phyloP scores from a whole-genome alignment of 1,140 invertebrate genomes.

The Penaeus vannamei region DNA sequence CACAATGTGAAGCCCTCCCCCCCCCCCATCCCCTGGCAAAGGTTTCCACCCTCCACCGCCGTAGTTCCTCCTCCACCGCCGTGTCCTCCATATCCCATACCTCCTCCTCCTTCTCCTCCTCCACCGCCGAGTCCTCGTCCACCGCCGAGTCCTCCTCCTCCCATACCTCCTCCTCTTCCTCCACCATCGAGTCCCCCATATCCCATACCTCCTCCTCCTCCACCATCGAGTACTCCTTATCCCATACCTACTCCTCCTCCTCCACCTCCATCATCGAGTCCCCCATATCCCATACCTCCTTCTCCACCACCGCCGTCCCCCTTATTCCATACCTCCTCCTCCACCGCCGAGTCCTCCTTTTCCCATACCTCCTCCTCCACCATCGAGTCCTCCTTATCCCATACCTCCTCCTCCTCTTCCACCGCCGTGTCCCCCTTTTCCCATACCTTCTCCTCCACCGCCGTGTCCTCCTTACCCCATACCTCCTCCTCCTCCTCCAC shows the following conservation, averaged over 20 bases:
- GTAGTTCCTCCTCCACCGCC: not conserved
- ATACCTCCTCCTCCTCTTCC: no score
- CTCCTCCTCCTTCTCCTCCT: constrained; percentile 9
- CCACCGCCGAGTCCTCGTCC: no score
- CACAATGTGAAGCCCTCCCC: not conserved
- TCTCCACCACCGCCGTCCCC: no score
- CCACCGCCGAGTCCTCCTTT: no score
- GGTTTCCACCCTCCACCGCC: not conserved
- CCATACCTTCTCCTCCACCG: not conserved
- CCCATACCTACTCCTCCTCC: no score
- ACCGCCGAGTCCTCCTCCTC: no score
- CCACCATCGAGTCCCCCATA: not conserved
- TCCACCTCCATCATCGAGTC: no score
- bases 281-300: not conserved
- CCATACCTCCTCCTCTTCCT: no score
- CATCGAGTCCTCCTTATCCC: not conserved
- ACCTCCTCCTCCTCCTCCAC: constrained; percentile 10
- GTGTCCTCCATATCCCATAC: not conserved
- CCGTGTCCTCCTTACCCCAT: no score
- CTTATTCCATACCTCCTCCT: not conserved
- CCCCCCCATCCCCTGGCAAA: not conserved
- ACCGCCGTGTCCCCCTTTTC: not conserved
- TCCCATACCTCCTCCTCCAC: no score
- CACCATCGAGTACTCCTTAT: no score
- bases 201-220: not conserved